Percentiles rank a stretch among this genome's conserved stretches.
Evolutionary conservation across 2,113 vertebrate species (phyloP).

Genomic region (Centropristis striata): DNA sequence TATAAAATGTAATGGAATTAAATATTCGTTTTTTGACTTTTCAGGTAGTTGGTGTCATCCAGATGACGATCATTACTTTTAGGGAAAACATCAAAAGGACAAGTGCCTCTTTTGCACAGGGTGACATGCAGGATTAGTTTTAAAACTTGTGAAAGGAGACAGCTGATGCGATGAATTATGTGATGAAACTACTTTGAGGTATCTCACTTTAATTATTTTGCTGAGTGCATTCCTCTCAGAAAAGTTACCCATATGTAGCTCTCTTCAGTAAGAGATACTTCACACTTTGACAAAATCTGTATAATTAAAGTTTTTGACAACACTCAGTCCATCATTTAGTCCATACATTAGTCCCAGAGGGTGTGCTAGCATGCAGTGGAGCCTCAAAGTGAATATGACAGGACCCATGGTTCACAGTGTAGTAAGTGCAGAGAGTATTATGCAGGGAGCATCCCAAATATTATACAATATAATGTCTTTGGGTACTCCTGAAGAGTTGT

Average conservation of each 20-base stretch:
- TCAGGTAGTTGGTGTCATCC: no score
- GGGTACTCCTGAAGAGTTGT: constrained; percentile 19
- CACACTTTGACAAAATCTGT: not conserved
- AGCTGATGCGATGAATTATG: not conserved
- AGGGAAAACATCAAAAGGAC: not conserved
- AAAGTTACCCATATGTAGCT: not conserved
- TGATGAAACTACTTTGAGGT: not conserved
- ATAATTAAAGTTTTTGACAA: constrained; percentile 6
- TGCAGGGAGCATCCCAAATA: constrained; percentile 23
- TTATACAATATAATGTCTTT: constrained; percentile 13
- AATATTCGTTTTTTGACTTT: no score
- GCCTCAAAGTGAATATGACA: not conserved
- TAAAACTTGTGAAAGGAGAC: not conserved
- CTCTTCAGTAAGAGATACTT: not conserved
- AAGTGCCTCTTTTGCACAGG: not conserved
- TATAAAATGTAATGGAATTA: no score
- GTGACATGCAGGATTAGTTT: not conserved
- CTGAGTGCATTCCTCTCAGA: constrained; percentile 1
- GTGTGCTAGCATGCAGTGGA: not conserved
- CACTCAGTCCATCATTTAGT: constrained; percentile 1
- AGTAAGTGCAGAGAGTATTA: constrained; percentile 17
- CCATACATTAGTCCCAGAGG: not conserved
- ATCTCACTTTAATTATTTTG: constrained; percentile 1
- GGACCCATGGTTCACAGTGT: constrained; percentile 8
- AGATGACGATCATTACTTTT: no score